Evolutionary conservation across 2,797 vertebrate species (phyloP), one percentile per base, ranked within the genome.

Genomic region (Lacerta viridis): DNA sequence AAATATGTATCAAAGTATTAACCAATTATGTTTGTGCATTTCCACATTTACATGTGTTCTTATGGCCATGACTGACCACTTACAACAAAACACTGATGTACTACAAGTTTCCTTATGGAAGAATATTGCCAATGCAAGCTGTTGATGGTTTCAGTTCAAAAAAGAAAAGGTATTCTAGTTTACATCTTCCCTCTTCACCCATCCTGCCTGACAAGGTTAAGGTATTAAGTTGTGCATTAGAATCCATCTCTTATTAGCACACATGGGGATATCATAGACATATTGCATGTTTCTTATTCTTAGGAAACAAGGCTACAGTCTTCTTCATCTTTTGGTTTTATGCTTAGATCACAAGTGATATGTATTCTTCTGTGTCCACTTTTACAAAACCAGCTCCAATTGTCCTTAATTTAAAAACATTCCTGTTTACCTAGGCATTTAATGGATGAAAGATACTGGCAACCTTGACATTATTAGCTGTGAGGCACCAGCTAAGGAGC

Each of bases 41-140:
- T 36, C 75, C 41, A 20, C 41, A 33, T 80, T 93, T 66, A 83
- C 77, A 89, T 80, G 13, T 84, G 15, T 76, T 87, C 15, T 39
- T 85, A 6, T 17, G 61, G 43, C 69, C 83, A 59, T 89, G 80
- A 82, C 64, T 94, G 66, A 20, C 69, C 88, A 76, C 79, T 92
- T 6, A 78, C 87, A 91, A 86, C 25, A 59, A 85, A 78, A 77
- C 29, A 25, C 55, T 86, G 80, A 79, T 86, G 41, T 82, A 82
- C 50, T 83, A 83, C 79, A 88, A 74, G 74, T 77, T 86, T 77
- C 41, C 55, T 83, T 88, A 69, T 27, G 79, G 55, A 82, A 71
- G 50, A 86, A 72, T 78, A 50, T 77, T 86, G 83, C 74, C 74
- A 78, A 20, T 33, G 79, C 41, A 79, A 86, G 72, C 41, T 66